Evolutionary conservation across 2,797 vertebrate genomes (phyloP), one percentile per base, ranked within the genome.

Genomic region (Alosa sapidissima): DNA sequence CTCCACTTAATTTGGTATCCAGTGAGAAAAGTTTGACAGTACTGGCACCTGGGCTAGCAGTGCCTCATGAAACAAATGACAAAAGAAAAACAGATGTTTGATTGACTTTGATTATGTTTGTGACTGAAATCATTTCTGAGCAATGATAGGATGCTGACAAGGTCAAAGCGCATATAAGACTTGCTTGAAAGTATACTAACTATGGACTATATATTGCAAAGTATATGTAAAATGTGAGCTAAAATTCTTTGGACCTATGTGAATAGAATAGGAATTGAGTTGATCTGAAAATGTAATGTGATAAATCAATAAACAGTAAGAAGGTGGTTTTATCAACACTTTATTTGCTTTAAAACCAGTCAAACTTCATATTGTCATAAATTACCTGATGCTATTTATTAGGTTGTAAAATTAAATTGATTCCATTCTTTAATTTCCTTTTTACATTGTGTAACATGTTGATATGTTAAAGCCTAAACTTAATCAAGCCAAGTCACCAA

Each of bases 61-160:
- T 85, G 85, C 88, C 90, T 91, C 93, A 93, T 93, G 92, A 93
- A 92, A 86, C 82, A 83, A 36, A 33, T 1, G 16, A 72, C 78
- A 81, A 91, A 65, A 86, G 90, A 55, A 91, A 65, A 86, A 90
- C 89, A 85, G 89, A 91, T 82, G 88, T 91, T 81, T 93, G 92
- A 92, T 92, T 93, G 90, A 92, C 89, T 91, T 93, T 91, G 92
- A 89, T 83, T 84, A 87, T 24, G 7, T 62, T 89, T 87, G 83
- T 87, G 81, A 88, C 89, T 86, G 62, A 88, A 87, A 89, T 88
- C 51, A 68, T 86, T 83, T 68, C 58, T 58, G 55, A 78, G 81
- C 84, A 81, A 54, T 48, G 84, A 6, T 82, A 86, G 81, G 83
- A 78, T n/a, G 55, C 54, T 81, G 75, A 86, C 90, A 87, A 65